Conservation (phyloP, 2,888 invertebrate species). For the Ectobius pallidus region DNA sequence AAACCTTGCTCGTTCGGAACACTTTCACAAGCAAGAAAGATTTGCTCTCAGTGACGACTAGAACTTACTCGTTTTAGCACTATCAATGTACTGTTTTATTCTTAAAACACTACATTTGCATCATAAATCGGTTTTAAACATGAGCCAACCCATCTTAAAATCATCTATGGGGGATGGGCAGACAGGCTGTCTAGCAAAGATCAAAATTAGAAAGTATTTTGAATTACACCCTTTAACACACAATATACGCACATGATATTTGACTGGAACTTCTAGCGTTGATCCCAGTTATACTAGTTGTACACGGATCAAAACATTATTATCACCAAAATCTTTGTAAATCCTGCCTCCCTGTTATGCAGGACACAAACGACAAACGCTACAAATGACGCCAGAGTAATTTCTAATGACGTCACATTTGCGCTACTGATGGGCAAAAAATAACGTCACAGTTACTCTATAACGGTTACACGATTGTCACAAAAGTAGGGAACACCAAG, state of each 20-base stretch:
- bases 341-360: conserved; percentile 1
- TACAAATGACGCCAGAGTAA: conserved; percentile 32
- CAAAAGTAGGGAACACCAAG: no score
- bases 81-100: no score
- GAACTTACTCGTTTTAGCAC: no score
- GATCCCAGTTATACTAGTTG: neutral
- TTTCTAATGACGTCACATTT: conserved; percentile 33
- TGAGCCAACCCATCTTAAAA: conserved; percentile 1
- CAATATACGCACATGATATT: neutral
- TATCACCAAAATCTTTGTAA: neutral
- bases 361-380: conserved; percentile 16
- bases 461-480: no score
- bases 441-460: no score
- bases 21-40: no score
- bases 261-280: neutral
- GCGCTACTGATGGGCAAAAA: no score
- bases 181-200: conserved; percentile 1
- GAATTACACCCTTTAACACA: neutral
- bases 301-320: neutral
- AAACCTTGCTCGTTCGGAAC: no score
- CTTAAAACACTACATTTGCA: no score
- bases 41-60: no score
- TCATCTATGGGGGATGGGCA: conserved; percentile 3
- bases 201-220: neutral
- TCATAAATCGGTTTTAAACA: no score